Base-by-base conservation (phyloP, 2,888 invertebrate species). In the Arrhopalites spinosus region DNA sequence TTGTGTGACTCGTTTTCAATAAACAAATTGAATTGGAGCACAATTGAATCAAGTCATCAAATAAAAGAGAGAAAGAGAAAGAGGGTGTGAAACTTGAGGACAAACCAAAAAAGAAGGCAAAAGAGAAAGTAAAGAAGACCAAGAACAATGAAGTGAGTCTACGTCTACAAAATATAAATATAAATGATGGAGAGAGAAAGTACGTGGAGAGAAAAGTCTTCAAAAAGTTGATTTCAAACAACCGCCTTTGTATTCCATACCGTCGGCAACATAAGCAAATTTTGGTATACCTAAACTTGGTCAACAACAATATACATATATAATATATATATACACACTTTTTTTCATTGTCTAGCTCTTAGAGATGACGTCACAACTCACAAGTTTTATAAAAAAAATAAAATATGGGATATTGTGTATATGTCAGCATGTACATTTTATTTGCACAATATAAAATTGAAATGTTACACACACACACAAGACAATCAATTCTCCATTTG, bases 21-120 rank as follows among this genome's bases (percentile, higher is more conserved):
- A 71, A 71, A 71, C 30, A 74, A 74, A 74, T 74, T 74, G 74
- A 74, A 74, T 74, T 68, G 61, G 25, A 56, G 30, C 66, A 25
- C 67, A 74, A 74, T 74, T 74, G 68, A 74, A 74, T 74, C 74
- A 74, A 45, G 56, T 74, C 68, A 69, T 68, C 68, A 74, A 68
- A 67, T 68, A 61, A 61, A 23, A 66, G 66, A 66, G 20, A 23
- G 5, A 45, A 20, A 45, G 23, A 43, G n/a, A 43, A 43, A 45
- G 23, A 45, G 66, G 43, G 25, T n/a, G n/a, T 8, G n/a, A 64
- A 29, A 59, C 13, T 25, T 23, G 23, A 59, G 25, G 23, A 59
- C 25, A 25, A 25, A 3, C 50, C 50, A 59, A 59, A 20, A 59
- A 27, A 27, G 13, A 27, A 25, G 13, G 7, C 59, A 53, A 53